These are phyloP conservation scores for Zonotrichia albicollis DNA, from an alignment of 2,797 vertebrate genomes.

Conservation along the genomic window DNA sequence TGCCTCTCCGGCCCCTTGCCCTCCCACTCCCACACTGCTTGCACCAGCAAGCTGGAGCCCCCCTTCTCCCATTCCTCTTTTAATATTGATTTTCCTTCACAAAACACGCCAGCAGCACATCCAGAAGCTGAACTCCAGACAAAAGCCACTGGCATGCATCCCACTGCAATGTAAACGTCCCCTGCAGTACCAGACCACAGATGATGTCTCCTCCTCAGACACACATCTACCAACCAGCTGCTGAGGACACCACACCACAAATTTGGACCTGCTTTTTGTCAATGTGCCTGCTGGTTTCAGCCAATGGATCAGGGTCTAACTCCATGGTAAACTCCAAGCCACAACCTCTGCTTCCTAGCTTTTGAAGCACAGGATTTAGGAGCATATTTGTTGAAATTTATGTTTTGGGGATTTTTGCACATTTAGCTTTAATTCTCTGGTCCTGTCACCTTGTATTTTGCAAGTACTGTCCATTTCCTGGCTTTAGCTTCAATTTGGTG, in stretches of 20 bases:
- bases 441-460: slow-evolving; percentile 28
- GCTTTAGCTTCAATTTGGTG: slow-evolving; percentile 35
- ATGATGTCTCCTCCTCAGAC: background rate
- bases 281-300: background rate
- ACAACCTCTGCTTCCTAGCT: background rate
- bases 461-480: background rate
- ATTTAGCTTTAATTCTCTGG: background rate
- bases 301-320: background rate
- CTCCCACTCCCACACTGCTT: background rate
- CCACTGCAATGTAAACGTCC: background rate
- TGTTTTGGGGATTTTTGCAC: background rate
- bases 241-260: background rate
- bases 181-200: background rate
- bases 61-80: background rate
- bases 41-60: background rate
- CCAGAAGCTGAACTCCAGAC: background rate
- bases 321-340: background rate
- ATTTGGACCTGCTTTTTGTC: background rate
- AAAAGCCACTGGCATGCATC: background rate
- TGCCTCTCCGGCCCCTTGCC: background rate
- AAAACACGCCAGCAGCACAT: background rate
- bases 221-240: background rate
- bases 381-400: background rate
- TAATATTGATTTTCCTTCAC: background rate
- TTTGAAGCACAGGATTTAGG: background rate